A percentile compares a stretch with the other conserved stretches of the same genome.
Conservation (phyloP, 2,113 vertebrate genomes). For the Ia io region DNA sequence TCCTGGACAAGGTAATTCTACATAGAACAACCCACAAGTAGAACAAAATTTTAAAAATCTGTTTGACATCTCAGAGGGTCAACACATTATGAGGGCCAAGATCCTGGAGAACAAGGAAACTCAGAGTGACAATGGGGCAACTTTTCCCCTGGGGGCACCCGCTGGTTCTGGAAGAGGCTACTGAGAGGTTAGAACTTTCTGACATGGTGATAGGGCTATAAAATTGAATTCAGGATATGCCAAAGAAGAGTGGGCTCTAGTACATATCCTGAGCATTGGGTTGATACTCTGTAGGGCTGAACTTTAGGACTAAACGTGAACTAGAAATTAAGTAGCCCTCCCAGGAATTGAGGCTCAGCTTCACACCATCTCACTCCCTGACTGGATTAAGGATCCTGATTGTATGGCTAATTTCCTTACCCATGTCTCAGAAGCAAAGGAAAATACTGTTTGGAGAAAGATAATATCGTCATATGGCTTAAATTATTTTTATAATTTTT, state of each 20-base stretch:
- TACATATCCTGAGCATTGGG: neutral
- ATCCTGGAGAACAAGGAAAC: neutral
- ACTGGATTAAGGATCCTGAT: neutral
- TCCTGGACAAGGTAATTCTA: neutral
- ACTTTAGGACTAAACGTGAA: neutral
- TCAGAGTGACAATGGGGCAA: neutral
- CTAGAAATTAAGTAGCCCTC: neutral
- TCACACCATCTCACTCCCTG: neutral
- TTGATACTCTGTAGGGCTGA: neutral
- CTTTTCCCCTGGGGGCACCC: neutral
- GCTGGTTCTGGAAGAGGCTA: neutral
- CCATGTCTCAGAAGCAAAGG: neutral
- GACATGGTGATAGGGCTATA: neutral
- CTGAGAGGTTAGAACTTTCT: neutral
- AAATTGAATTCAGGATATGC: neutral
- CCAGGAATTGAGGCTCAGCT: neutral
- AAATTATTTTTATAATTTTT: slow-evolving; percentile 30
- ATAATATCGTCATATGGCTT: neutral
- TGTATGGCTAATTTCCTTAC: neutral
- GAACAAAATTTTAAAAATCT: neutral
- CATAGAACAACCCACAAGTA: neutral
- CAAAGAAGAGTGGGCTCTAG: neutral
- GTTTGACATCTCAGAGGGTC: neutral
- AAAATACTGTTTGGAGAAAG: neutral
- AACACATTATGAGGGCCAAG: neutral